These are phyloP conservation scores for Symphodus melops DNA, from an alignment of 2,113 vertebrate species.

Conservation along the genomic window DNA sequence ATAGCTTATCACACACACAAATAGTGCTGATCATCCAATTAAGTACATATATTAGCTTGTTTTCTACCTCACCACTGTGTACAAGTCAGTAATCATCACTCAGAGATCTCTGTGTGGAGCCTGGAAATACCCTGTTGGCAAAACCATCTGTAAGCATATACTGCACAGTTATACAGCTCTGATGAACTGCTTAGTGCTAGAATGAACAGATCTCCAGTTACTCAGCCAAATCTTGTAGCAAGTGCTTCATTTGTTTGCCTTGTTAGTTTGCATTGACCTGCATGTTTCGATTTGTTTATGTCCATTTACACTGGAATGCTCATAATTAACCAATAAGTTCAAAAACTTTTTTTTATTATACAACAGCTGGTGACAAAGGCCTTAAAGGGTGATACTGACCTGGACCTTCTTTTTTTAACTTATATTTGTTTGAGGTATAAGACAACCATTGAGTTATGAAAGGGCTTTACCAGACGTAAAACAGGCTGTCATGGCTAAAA, in stretches of 20 bases:
- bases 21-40: no score
- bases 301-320: conserved; percentile 20
- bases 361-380: neutral
- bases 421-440: no score
- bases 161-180: no score
- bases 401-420: no score
- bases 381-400: no score
- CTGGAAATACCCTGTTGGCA: neutral
- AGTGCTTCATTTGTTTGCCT: conserved; percentile 36
- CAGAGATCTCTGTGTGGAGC: neutral
- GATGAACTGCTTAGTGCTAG: neutral
- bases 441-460: no score
- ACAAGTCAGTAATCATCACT: no score
- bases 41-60: no score
- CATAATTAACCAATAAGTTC: conserved; percentile 10
- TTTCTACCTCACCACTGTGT: no score
- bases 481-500: no score
- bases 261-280: conserved; percentile 50
- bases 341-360: neutral
- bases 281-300: conserved; percentile 52
- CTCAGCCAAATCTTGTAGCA: conserved; percentile 1
- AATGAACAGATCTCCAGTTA: neutral
- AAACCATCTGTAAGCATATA: neutral
- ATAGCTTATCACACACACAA: no score
- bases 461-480: no score